Base-by-base conservation (phyloP, 2,113 vertebrate species). In the Nyctibius bracteatus region DNA sequence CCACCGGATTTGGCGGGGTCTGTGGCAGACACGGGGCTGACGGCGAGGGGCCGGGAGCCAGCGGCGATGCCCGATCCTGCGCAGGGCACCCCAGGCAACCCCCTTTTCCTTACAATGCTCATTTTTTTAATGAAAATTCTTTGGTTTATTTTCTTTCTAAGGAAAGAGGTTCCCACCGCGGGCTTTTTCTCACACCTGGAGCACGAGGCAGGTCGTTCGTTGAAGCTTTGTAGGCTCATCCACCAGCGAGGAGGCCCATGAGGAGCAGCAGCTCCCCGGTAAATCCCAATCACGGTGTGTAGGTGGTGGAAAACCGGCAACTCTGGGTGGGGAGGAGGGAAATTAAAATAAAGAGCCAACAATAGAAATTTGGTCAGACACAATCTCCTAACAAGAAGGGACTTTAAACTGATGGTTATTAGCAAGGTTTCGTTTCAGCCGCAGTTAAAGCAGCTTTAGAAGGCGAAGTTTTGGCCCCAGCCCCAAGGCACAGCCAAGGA, bases 221-320 rank as follows among this genome's bases (percentile, higher is more conserved):
- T 17, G 1, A 4, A 15, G 31, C 6, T 47, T 17, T 5, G 39
- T 0, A 4, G 70, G 14, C 19, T 39, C 28, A 2, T 10, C 78
- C 18, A 1, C 19, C 8, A 8, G 2, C 5, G 49, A 52, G 62
- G 46, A 71, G 66, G n/a, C 20, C 67, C 54, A 3, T 3, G 3
- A 65, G 67, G 0, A 25, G 52, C 28, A 35, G 39, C 75, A 17
- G 39, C 81, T 47, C 79, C 8, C 31, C 1, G 11, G 73, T n/a
- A 41, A 74, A 86, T 27, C 78, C 81, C 24, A 0, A 0, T 0
- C 28, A 20, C 0, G 15, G 4, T 2, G 13, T 1, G 17, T 6
- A 12, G 43, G 23, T 16, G 67, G 17, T 27, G 8, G 1, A 20
- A 51, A 82, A 41, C 2, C 0, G 3, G 79, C 31, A 78, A 4